Conservation (phyloP, 1,140 invertebrate species). For the Gonatopus flavifemur region DNA sequence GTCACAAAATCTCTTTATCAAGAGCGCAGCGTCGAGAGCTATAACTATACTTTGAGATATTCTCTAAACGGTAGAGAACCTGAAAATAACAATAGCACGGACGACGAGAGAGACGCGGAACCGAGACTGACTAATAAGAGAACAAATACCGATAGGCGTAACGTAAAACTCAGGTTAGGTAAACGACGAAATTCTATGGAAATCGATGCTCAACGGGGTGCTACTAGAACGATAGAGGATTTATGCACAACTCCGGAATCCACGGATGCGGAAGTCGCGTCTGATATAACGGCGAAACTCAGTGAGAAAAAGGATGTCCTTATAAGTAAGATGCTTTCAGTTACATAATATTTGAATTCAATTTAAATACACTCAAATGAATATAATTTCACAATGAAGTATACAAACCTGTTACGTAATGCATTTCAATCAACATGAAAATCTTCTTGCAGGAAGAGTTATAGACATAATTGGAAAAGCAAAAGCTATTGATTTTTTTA, state of each 20-base stretch:
- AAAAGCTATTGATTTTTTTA: slow-evolving; percentile 74
- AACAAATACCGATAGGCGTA: slow-evolving; percentile 62
- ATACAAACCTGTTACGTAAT: background rate
- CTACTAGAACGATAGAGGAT: slow-evolving; percentile 59
- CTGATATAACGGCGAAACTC: slow-evolving; percentile 71
- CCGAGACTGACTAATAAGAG: slow-evolving; percentile 60
- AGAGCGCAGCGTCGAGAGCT: slow-evolving; percentile 64
- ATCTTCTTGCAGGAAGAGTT: slow-evolving; percentile 66
- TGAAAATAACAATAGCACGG: slow-evolving; percentile 52
- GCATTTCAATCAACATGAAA: slow-evolving; percentile 9
- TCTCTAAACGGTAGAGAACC: slow-evolving; percentile 31
- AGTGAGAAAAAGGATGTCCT: slow-evolving; percentile 71
- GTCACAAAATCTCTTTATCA: slow-evolving; percentile 59
- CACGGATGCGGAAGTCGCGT: slow-evolving; percentile 63
- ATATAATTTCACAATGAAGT: background rate
- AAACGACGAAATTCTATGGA: slow-evolving; percentile 58
- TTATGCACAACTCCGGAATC: slow-evolving; percentile 57
- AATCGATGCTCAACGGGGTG: slow-evolving; percentile 54
- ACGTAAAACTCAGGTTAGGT: slow-evolving; percentile 63
- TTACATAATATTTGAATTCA: slow-evolving; percentile 5
- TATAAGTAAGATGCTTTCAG: slow-evolving; percentile 62
- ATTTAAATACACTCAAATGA: background rate
- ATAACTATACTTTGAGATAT: slow-evolving; percentile 56
- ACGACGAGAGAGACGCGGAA: slow-evolving; percentile 50
- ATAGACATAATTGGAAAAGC: slow-evolving; percentile 72